Conservation (phyloP, 2,888 invertebrate species). For the Acrobeloides nanus region DNA sequence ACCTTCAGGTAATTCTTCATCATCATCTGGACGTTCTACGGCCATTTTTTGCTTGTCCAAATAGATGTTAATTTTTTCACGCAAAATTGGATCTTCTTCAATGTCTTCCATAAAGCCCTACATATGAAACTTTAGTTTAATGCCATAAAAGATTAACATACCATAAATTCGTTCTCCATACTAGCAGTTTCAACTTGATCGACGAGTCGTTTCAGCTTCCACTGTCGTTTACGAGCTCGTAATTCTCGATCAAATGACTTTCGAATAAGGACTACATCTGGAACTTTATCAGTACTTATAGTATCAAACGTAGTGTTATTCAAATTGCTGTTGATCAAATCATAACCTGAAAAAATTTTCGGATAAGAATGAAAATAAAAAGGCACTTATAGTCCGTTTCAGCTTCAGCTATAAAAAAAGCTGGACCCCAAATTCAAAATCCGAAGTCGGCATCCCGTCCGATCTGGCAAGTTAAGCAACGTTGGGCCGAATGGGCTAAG, state of each 20-base stretch:
- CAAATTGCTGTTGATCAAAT: constrained; percentile 78
- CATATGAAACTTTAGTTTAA: constrained; percentile 7
- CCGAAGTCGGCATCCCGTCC: too few relatives aligned
- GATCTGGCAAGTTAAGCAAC: too few relatives aligned
- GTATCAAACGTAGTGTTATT: constrained; percentile 83
- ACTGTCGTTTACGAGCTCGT: constrained; percentile 62
- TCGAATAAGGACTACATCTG: constrained; percentile 89
- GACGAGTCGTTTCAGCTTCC: constrained; percentile 82
- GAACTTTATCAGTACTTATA: constrained; percentile 64
- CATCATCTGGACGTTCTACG: constrained; percentile 33
- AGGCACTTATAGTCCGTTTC: too few relatives aligned
- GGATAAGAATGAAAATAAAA: constrained; percentile 2
- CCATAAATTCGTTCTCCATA: constrained; percentile 51
- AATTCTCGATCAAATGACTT: constrained; percentile 60
- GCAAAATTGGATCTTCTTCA: constrained; percentile 81
- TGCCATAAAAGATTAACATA: constrained; percentile 4
- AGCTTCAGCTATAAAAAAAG: too few relatives aligned
- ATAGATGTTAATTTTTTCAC: constrained; percentile 89
- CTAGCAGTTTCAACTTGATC: constrained; percentile 53
- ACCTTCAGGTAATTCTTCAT: constrained; percentile 65
- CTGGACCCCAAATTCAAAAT: too few relatives aligned
- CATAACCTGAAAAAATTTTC: constrained; percentile 64
- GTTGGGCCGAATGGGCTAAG: too few relatives aligned
- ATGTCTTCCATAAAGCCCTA: constrained; percentile 78
- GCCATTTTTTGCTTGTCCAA: constrained; percentile 31